phyloP scores from a whole-genome alignment of 1,140 invertebrate species.

The Eumaeus atala region DNA sequence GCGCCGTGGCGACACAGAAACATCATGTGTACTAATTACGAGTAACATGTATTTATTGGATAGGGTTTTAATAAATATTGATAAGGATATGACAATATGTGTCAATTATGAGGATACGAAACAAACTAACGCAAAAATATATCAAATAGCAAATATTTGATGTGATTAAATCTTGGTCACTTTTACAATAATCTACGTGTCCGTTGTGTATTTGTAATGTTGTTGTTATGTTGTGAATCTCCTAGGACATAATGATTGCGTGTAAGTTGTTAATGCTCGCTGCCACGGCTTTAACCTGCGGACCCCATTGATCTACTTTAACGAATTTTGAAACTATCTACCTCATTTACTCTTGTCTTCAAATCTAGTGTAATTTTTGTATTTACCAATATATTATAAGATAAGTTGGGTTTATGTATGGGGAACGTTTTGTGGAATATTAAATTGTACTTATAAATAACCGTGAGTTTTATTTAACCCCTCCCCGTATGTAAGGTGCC shows the following conservation, averaged over 20 bases:
- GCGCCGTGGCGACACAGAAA: neutral
- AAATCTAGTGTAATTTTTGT: slow-evolving; percentile 67
- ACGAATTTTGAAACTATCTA: slow-evolving; percentile 43
- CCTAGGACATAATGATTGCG: slow-evolving; percentile 31
- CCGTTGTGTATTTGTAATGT: slow-evolving; percentile 21
- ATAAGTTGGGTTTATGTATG: slow-evolving; percentile 66
- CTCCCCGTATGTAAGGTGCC: slow-evolving; percentile 21
- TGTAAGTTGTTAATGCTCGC: slow-evolving; percentile 13
- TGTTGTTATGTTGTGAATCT: slow-evolving; percentile 45
- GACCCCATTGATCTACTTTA: slow-evolving; percentile 37
- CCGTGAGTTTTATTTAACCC: slow-evolving; percentile 53
- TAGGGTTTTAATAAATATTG: slow-evolving; percentile 19
- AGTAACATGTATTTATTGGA: slow-evolving; percentile 16
- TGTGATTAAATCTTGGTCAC: slow-evolving; percentile 5
- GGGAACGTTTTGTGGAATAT: slow-evolving; percentile 73
- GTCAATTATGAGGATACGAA: slow-evolving; percentile 44
- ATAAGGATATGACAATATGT: slow-evolving; percentile 53
- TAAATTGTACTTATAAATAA: slow-evolving; percentile 73
- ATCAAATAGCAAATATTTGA: slow-evolving; percentile 5
- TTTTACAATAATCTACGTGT: slow-evolving; percentile 7
- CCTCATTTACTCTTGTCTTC: slow-evolving; percentile 58
- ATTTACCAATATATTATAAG: slow-evolving; percentile 65
- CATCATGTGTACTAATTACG: neutral
- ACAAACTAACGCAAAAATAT: slow-evolving; percentile 5
- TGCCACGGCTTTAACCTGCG: slow-evolving; percentile 9